phyloP scores from a whole-genome alignment of 2,113 vertebrate species.

The Fulmarus glacialis region DNA sequence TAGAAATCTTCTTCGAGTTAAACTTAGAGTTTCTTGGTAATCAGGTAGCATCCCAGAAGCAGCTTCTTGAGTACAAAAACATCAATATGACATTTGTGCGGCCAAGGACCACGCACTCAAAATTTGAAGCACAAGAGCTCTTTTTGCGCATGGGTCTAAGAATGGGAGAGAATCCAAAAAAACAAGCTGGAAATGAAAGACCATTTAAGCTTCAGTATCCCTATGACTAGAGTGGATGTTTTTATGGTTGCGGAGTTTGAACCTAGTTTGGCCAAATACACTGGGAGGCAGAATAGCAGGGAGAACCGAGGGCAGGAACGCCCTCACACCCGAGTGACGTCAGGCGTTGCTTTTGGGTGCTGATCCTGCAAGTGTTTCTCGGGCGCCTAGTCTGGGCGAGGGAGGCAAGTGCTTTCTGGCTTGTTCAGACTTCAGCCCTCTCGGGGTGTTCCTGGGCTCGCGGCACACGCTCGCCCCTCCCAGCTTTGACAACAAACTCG shows the following conservation, averaged over 20 bases:
- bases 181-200: not conserved
- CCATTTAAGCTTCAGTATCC: not conserved
- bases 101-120: not conserved
- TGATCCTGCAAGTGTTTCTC: not conserved
- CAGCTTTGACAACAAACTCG: not conserved
- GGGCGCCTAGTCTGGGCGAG: not conserved
- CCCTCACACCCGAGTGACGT: fast-evolving
- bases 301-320: not conserved
- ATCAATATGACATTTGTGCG: not conserved
- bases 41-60: not conserved
- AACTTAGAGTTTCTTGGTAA: not conserved
- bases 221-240: not conserved
- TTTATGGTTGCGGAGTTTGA: not conserved
- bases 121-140: not conserved
- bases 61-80: not conserved
- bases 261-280: not conserved
- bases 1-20: not conserved
- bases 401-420: not conserved
- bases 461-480: not conserved
- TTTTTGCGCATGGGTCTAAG: not conserved
- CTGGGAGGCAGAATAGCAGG: not conserved
- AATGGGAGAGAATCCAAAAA: not conserved
- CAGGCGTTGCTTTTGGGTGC: fast-evolving
- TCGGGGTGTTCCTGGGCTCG: not conserved
- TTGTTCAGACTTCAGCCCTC: not conserved